Conservation (phyloP, 2,113 vertebrate genomes). For the Percina caprodes region DNA sequence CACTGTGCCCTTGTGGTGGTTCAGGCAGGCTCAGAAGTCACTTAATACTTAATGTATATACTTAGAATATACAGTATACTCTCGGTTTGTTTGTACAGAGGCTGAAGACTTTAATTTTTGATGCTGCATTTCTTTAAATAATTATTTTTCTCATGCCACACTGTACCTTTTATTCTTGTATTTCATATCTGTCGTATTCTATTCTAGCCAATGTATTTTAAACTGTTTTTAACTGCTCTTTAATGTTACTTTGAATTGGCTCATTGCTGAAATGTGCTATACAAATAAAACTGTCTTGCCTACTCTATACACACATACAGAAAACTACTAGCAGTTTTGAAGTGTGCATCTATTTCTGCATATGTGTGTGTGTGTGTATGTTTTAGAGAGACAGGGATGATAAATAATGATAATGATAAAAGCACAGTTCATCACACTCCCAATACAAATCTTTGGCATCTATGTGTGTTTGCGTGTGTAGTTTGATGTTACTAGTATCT, state of each 20-base stretch:
- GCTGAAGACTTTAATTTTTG: no score
- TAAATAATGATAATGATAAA: background rate
- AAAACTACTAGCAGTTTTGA: background rate
- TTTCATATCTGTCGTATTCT: no score
- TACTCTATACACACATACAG: background rate
- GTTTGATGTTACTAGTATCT: conserved; percentile 1
- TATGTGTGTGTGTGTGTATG: background rate
- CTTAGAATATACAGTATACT: no score
- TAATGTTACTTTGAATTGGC: no score
- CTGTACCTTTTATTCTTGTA: no score
- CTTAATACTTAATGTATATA: background rate
- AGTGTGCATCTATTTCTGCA: background rate
- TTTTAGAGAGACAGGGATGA: background rate
- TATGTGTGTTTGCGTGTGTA: background rate
- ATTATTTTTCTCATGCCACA: no score
- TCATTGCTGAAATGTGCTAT: no score
- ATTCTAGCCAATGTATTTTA: no score
- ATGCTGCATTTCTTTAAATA: no score
- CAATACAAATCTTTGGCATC: conserved; percentile 11
- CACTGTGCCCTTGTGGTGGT: background rate
- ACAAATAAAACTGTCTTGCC: no score
- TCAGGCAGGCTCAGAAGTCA: background rate
- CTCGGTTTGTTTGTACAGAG: no score
- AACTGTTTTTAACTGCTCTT: no score
- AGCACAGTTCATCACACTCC: background rate